Percentiles rank a stretch among this genome's conserved stretches.
Evolutionary conservation across 2,797 vertebrate genomes (phyloP).

Genomic region (Cossypha caffra): DNA sequence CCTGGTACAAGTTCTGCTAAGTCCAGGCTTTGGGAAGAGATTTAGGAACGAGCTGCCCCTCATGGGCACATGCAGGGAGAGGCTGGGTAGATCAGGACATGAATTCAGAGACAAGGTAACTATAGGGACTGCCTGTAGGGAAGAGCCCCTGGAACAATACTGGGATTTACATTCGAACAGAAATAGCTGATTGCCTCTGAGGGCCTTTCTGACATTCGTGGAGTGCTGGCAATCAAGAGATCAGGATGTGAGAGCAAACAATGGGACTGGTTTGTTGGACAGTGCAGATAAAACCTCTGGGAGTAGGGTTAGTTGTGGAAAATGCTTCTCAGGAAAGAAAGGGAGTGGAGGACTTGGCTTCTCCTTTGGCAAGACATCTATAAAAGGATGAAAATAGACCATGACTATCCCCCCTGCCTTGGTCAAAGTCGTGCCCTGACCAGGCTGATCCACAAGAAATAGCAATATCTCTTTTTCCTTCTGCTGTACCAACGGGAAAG

Average conservation of each 20-base stretch:
- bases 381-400: neutral
- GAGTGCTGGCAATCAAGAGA: neutral
- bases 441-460: neutral
- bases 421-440: neutral
- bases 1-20: neutral
- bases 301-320: neutral
- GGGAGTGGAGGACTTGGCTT: neutral
- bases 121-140: neutral
- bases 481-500: neutral
- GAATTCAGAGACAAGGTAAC: neutral
- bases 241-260: neutral
- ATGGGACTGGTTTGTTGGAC: neutral
- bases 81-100: neutral
- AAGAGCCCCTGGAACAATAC: neutral
- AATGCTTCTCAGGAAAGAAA: neutral
- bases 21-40: neutral
- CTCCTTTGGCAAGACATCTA: neutral
- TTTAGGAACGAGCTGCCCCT: neutral
- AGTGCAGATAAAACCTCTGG: neutral
- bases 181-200: neutral
- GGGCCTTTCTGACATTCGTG: neutral
- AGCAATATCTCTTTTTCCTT: neutral
- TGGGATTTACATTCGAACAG: neutral
- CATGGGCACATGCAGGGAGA: neutral
- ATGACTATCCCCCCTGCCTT: neutral